Percentiles rank a stretch among this genome's conserved stretches.
Conservation (phyloP, 2,113 vertebrate species). For the Nothocercus nigrocapillus region DNA sequence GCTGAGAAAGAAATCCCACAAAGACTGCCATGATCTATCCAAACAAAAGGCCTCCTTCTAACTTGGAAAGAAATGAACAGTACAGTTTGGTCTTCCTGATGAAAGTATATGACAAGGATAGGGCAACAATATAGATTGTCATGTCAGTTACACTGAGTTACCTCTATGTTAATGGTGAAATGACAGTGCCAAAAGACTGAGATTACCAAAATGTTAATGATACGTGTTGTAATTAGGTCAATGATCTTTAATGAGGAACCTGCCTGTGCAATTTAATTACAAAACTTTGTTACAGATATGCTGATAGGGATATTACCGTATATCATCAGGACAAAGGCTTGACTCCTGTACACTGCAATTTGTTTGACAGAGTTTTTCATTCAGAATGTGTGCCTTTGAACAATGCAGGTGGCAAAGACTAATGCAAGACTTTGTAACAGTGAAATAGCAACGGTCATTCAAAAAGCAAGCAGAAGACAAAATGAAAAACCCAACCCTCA, state of each 20-base stretch:
- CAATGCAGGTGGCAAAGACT: background rate
- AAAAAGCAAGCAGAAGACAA: background rate
- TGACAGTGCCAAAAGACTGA: background rate
- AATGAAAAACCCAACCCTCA: background rate
- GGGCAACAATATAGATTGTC: background rate
- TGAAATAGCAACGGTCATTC: background rate
- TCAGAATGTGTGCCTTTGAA: rapidly evolving
- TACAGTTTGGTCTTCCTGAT: background rate
- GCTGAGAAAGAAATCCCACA: background rate
- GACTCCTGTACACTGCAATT: background rate
- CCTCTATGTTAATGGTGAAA: background rate
- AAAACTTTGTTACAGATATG: background rate
- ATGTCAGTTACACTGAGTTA: background rate
- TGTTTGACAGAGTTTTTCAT: background rate
- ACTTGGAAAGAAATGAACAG: background rate
- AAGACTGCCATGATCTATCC: background rate
- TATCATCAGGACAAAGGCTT: background rate
- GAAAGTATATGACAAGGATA: background rate
- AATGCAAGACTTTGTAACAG: background rate
- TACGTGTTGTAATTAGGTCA: background rate
- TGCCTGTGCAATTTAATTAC: background rate
- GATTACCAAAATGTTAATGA: background rate
- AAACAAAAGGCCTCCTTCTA: background rate
- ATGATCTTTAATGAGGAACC: background rate
- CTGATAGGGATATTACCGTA: background rate